Conservation (phyloP, 2,113 vertebrate genomes). For the Asarcornis scutulata region DNA sequence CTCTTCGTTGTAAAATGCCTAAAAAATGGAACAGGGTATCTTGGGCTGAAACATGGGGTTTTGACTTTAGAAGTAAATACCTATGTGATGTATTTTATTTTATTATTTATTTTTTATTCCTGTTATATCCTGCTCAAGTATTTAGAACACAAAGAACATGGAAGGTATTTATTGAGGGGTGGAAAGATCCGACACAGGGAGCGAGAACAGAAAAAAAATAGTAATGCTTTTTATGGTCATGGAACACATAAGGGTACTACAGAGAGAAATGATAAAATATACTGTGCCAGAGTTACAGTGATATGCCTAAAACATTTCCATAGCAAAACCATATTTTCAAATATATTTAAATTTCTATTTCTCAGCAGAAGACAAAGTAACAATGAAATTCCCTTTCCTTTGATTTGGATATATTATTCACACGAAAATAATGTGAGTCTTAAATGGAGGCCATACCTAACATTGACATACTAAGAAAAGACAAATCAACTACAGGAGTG, state of each 20-base stretch:
- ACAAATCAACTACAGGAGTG: neutral
- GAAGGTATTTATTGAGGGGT: neutral
- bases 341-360: neutral
- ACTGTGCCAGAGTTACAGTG: neutral
- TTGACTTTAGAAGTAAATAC: neutral
- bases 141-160: neutral
- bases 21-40: neutral
- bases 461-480: neutral
- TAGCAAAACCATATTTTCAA: neutral
- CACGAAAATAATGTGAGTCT: neutral
- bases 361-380: neutral
- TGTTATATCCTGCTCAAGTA: neutral
- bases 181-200: neutral
- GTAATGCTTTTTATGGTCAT: neutral
- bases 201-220: neutral
- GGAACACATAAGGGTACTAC: neutral
- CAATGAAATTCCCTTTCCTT: neutral
- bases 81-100: neutral
- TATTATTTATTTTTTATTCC: neutral
- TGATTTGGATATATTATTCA: neutral
- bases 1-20: neutral
- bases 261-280: neutral
- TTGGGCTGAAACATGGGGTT: neutral
- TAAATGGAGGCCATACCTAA: neutral
- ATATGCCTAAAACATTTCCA: neutral